Conservation (phyloP, 2,113 vertebrate species). For the Notiomystis cincta region DNA sequence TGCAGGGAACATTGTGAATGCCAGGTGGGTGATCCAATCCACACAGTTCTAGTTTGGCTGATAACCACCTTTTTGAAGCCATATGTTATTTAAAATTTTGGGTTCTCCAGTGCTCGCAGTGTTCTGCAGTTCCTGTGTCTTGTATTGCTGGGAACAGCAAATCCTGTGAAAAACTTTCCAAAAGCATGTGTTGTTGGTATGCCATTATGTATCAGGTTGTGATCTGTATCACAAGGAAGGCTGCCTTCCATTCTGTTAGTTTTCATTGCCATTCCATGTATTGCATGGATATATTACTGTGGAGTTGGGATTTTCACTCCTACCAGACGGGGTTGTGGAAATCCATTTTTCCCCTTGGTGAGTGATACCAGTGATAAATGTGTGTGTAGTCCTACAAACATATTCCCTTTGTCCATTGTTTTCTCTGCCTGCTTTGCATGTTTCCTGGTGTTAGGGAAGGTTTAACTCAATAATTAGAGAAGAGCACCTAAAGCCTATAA, state of each 20-base stretch:
- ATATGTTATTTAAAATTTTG: neutral
- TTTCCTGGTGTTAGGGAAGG: neutral
- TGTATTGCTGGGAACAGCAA: neutral
- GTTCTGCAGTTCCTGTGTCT: neutral
- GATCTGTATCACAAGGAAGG: neutral
- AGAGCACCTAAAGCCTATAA: neutral
- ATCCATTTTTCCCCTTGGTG: neutral
- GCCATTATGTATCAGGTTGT: neutral
- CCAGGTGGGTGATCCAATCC: conserved; percentile 78
- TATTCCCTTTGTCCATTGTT: neutral
- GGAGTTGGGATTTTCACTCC: neutral
- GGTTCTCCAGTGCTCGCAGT: neutral
- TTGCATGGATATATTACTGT: neutral
- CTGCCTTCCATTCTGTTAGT: neutral
- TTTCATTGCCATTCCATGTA: neutral
- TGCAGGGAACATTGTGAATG: conserved; percentile 97
- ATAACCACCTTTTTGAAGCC: neutral
- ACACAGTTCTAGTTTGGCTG: neutral
- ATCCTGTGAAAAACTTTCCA: neutral
- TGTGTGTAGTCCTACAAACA: neutral
- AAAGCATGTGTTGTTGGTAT: neutral
- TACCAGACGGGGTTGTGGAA: neutral
- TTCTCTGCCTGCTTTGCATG: neutral
- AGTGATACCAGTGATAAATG: neutral
- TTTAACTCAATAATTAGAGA: neutral